These are phyloP conservation scores for Drosophila virilis DNA, from an alignment of 1,140 invertebrate species.

Conservation along the genomic window DNA sequence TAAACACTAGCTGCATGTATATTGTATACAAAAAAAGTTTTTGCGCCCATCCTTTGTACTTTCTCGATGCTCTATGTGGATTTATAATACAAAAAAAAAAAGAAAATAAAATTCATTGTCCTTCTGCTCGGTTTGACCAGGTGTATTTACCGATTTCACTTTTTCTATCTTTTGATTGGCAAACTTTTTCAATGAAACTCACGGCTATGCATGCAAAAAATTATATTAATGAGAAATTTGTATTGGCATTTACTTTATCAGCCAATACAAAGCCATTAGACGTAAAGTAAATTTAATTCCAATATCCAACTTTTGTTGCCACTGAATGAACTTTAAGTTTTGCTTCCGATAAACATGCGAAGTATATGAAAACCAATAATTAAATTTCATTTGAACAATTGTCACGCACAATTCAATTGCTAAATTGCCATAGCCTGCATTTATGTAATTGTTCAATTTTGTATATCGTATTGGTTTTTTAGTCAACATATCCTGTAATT, in stretches of 20 bases:
- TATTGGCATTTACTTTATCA: not conserved
- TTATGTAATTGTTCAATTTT: too few species aligned
- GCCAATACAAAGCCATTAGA: not conserved
- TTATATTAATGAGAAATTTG: constrained; percentile 24
- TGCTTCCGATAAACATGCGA: too few species aligned
- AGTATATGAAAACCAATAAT: too few species aligned
- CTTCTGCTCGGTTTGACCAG: constrained; percentile 33
- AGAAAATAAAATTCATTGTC: constrained; percentile 14
- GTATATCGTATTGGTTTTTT: too few species aligned
- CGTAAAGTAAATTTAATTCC: not conserved
- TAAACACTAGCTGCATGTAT: constrained; percentile 7
- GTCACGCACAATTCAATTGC: not conserved
- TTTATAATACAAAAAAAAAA: constrained; percentile 18
- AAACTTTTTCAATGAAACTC: constrained; percentile 57
- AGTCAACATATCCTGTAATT: too few species aligned
- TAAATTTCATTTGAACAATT: not conserved
- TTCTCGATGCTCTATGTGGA: constrained; percentile 14
- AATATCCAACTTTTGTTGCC: not conserved
- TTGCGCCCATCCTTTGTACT: constrained; percentile 2
- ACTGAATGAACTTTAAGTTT: not conserved
- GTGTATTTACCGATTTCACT: constrained; percentile 11
- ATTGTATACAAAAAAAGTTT: constrained; percentile 34
- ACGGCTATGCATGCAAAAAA: constrained; percentile 3
- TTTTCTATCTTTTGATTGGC: constrained; percentile 40
- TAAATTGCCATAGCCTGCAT: too few species aligned